A percentile compares a stretch with the other conserved stretches of the same genome.
Conservation (phyloP, 2,888 invertebrate genomes). For the Adelognathus sp. region DNA sequence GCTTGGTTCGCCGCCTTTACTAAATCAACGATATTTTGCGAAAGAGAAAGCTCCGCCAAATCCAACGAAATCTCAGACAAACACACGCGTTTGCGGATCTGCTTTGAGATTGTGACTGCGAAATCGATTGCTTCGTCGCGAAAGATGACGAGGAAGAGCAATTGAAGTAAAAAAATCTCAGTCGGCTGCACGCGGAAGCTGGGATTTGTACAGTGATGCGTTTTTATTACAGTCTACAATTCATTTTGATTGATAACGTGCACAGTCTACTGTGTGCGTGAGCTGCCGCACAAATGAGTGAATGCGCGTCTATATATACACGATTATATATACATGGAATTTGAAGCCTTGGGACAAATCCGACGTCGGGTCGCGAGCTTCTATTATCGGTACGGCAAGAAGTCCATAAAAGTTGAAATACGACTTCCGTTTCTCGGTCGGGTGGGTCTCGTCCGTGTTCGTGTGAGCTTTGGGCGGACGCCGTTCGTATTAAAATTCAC, state of each 20-base stretch:
- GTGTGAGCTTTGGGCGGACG: neutral
- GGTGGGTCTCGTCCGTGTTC: neutral
- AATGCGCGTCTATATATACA: neutral
- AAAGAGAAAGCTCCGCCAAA: neutral
- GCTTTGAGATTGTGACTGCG: neutral
- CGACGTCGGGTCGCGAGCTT: conserved; percentile 41
- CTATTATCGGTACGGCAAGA: conserved; percentile 54
- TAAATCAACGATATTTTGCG: neutral
- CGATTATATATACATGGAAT: conserved; percentile 11
- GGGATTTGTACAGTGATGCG: conserved; percentile 17
- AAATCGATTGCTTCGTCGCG: neutral
- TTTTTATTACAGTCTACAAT: conserved; percentile 37
- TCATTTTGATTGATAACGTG: conserved; percentile 30
- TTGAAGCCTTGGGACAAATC: conserved; percentile 46
- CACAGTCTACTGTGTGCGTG: neutral
- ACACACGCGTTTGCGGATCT: neutral
- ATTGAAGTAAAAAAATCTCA: neutral
- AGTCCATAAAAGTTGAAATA: conserved; percentile 61
- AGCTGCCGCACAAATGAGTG: neutral
- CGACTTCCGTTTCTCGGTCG: conserved; percentile 45
- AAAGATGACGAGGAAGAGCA: neutral
- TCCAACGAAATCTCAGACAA: neutral
- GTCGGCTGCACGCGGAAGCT: neutral
- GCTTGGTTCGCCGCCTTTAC: neutral
- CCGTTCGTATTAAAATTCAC: conserved; percentile 58